phyloP scores from a whole-genome alignment of 2,888 invertebrate genomes.

The Stenchaetothrips biformis region DNA sequence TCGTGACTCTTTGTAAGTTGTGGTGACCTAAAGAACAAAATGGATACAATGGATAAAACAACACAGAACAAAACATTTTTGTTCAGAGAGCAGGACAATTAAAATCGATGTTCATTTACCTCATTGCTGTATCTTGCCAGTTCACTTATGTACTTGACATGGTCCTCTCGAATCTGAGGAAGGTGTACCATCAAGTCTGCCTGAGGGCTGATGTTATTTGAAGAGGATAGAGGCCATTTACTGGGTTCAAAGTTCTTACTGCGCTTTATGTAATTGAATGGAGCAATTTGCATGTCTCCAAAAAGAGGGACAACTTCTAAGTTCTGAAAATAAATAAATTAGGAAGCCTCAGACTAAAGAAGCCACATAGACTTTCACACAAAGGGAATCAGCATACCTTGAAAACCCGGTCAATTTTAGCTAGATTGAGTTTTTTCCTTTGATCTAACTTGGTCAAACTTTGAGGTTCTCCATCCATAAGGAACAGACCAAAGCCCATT shows the following conservation, averaged over 20 bases:
- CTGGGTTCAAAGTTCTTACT: conserved; percentile 89
- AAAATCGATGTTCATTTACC: neutral
- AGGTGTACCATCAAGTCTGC: conserved; percentile 93
- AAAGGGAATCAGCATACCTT: conserved; percentile 49
- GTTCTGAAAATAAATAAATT: conserved; percentile 50
- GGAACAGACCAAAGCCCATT: conserved; percentile 91
- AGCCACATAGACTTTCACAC: too few relatives aligned
- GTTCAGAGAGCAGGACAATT: neutral
- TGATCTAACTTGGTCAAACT: conserved; percentile 95
- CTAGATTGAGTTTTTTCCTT: conserved; percentile 87
- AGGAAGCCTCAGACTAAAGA: neutral
- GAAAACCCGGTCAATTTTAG: conserved; percentile 92
- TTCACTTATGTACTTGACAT: conserved; percentile 95
- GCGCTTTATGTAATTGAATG: conserved; percentile 93
- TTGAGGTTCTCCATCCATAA: conserved; percentile 93
- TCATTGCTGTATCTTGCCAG: conserved; percentile 58
- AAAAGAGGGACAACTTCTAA: conserved; percentile 93
- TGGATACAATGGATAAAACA: neutral
- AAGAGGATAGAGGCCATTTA: conserved; percentile 86
- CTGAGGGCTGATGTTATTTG: conserved; percentile 77
- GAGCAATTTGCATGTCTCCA: conserved; percentile 99
- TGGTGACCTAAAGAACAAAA: conserved; percentile 61
- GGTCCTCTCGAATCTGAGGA: conserved; percentile 91
- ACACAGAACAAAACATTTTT: neutral
- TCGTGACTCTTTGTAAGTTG: conserved; percentile 88